Evolutionary conservation across 1,140 invertebrate genomes (phyloP).

Genomic region (Meloidogyne hapla): DNA sequence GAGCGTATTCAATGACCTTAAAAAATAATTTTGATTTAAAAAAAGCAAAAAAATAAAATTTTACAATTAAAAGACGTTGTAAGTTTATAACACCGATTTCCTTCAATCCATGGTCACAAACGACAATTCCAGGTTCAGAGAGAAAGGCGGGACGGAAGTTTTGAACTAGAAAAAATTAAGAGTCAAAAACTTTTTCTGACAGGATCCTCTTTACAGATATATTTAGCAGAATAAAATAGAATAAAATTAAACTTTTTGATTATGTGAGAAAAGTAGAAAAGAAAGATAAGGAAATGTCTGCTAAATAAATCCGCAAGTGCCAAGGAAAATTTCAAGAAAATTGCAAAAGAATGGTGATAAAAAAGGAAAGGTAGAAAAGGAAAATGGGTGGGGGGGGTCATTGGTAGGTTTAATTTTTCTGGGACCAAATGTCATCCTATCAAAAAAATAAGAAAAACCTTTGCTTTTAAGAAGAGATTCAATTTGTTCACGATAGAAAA

Average conservation of each 20-base stretch:
- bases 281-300: no score
- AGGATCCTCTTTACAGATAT: no score
- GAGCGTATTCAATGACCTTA: constrained; percentile 52
- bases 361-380: no score
- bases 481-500: constrained; percentile 51
- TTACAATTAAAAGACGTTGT: constrained; percentile 55
- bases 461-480: constrained; percentile 49
- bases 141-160: constrained; percentile 46
- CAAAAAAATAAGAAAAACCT: constrained; percentile 30
- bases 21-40: background rate
- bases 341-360: no score
- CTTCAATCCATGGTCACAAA: constrained; percentile 60
- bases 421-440: background rate
- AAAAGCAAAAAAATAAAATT: background rate
- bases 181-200: no score
- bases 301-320: no score
- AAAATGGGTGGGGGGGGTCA: no score
- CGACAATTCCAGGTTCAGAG: constrained; percentile 58
- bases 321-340: no score
- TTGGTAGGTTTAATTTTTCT: no score
- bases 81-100: constrained; percentile 54
- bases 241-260: no score
- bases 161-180: constrained; percentile 53
- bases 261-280: no score
- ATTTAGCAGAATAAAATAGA: no score